These are phyloP conservation scores for Vespertilio murinus DNA, from an alignment of 2,797 vertebrate genomes.

Conservation along the genomic window DNA sequence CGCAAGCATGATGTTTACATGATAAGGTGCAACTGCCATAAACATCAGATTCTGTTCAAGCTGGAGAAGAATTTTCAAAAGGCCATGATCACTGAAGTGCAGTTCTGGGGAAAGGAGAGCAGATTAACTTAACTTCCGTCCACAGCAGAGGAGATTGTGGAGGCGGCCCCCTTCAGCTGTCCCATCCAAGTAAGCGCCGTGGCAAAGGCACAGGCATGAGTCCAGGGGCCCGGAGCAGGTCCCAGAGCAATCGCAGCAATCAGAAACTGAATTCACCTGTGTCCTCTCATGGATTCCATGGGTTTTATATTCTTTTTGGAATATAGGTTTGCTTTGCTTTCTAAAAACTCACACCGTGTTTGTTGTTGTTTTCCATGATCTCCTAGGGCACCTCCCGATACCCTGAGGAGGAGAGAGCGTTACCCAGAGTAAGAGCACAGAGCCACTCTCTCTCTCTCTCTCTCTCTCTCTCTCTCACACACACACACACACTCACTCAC, in stretches of 20 bases:
- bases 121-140: neutral
- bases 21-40: neutral
- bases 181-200: neutral
- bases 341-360: neutral
- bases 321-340: neutral
- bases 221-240: neutral
- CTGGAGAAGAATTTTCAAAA: conserved; percentile 27
- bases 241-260: neutral
- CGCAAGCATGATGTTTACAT: neutral
- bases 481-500: neutral
- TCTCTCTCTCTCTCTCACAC: too few relatives aligned
- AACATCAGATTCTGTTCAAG: neutral
- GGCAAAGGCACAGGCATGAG: neutral
- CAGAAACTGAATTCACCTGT: neutral
- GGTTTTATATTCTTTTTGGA: neutral
- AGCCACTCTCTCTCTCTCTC: too few relatives aligned
- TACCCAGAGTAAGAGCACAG: neutral
- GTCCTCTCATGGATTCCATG: neutral
- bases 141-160: neutral
- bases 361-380: neutral
- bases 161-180: neutral
- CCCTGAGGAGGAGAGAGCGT: neutral
- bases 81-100: neutral
- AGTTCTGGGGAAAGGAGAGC: neutral
- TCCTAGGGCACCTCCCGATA: neutral